These are phyloP conservation scores for Chaenogobius annularis DNA, from an alignment of 2,113 vertebrate genomes.

Conservation along the genomic window DNA sequence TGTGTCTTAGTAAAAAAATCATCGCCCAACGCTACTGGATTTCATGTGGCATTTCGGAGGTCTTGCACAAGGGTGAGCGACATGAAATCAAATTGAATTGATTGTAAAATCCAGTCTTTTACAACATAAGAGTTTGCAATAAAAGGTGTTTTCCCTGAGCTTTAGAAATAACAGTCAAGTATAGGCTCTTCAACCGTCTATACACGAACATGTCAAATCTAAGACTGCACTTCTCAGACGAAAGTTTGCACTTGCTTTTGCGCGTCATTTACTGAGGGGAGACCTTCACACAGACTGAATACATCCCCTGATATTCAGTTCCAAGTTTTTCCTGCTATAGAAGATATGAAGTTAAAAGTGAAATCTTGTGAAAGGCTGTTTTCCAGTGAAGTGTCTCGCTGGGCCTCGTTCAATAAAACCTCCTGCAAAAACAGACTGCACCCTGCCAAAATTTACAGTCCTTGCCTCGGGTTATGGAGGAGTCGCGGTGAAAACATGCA, in stretches of 20 bases:
- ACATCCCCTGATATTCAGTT: slow-evolving; percentile 18
- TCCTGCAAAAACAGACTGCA: slow-evolving; percentile 24
- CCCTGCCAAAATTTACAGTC: slow-evolving; percentile 31
- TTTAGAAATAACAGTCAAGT: too few species aligned
- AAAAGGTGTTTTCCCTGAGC: too few species aligned
- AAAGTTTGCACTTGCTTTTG: not conserved
- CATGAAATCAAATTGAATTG: too few species aligned
- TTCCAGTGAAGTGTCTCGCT: slow-evolving; percentile 21
- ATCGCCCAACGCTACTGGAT: too few species aligned
- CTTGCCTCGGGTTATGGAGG: slow-evolving; percentile 31
- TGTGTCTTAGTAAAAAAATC: too few species aligned
- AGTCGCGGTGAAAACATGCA: not conserved
- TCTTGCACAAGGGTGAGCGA: too few species aligned
- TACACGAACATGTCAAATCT: not conserved
- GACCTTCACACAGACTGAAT: slow-evolving; percentile 7
- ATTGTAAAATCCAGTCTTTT: too few species aligned
- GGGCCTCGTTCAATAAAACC: slow-evolving; percentile 30
- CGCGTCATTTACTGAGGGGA: not conserved
- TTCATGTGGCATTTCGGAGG: too few species aligned
- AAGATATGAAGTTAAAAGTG: not conserved
- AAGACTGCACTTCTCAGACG: not conserved
- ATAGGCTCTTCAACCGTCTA: too few species aligned
- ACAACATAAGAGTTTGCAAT: too few species aligned
- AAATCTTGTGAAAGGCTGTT: slow-evolving; percentile 13
- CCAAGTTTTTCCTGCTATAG: slow-evolving; percentile 22